These are phyloP conservation scores for Centrocercus urophasianus DNA, from an alignment of 2,113 vertebrate genomes.

Conservation along the genomic window DNA sequence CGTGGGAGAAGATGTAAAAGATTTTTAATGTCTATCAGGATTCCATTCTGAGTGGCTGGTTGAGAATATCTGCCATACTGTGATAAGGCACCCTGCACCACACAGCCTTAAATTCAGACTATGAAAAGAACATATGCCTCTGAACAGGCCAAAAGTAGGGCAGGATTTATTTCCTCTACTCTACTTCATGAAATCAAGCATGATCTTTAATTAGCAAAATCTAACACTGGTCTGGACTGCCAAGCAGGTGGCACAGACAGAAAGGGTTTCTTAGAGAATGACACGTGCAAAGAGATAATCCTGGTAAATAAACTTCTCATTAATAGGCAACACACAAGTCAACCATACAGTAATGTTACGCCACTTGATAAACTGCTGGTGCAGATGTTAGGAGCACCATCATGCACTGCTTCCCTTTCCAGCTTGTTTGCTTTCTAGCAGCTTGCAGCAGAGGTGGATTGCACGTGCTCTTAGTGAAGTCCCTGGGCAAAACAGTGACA, in stretches of 20 bases:
- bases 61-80: not conserved
- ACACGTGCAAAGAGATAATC: constrained; percentile 29
- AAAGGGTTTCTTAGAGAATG: not conserved
- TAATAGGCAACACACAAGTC: not conserved
- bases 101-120: not conserved
- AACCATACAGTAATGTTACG: not conserved
- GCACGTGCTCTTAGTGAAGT: not conserved
- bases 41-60: not conserved
- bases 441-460: not conserved
- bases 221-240: not conserved
- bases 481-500: not conserved
- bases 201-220: constrained; percentile 10
- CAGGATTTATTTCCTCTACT: not conserved
- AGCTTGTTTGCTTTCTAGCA: not conserved
- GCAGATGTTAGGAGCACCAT: not conserved
- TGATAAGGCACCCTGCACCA: not conserved
- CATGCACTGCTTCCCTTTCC: not conserved
- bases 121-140: rapidly evolving
- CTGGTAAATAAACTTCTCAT: constrained; percentile 37
- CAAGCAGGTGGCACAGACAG: not conserved
- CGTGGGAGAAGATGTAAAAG: not conserved
- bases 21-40: not conserved
- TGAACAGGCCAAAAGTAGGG: not conserved
- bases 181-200: not conserved
- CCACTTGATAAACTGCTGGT: not conserved